These are phyloP conservation scores for Gracilinanus agilis DNA, from an alignment of 2,113 vertebrate genomes.

Conservation along the genomic window DNA sequence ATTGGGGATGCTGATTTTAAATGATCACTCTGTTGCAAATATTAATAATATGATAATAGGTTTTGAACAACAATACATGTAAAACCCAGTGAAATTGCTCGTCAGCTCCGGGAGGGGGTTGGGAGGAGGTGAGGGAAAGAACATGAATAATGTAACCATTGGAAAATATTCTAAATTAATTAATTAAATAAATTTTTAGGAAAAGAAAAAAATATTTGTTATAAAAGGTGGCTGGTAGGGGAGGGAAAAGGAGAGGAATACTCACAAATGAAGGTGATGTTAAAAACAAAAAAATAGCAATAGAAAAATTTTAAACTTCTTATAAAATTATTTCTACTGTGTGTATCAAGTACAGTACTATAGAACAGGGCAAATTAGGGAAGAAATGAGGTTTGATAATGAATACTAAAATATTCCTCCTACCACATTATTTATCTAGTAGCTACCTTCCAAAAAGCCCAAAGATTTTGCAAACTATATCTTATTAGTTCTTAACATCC, in stretches of 20 bases:
- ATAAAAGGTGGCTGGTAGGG: background rate
- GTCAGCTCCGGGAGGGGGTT: too few species aligned
- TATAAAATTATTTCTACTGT: background rate
- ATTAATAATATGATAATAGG: too few species aligned
- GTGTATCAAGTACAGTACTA: background rate
- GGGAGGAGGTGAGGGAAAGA: too few species aligned
- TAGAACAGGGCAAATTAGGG: background rate
- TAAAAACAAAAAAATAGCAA: background rate
- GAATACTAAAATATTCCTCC: background rate
- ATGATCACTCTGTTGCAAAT: too few species aligned
- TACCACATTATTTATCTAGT: background rate
- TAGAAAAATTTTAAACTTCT: background rate
- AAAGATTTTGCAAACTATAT: background rate
- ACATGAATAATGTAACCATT: too few species aligned
- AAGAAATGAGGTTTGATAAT: background rate
- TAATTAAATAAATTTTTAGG: too few species aligned
- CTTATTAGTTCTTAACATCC: constrained; percentile 37
- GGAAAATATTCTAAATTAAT: too few species aligned
- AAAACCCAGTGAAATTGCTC: too few species aligned
- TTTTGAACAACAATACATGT: too few species aligned
- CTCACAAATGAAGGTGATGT: background rate
- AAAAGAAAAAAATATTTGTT: background rate
- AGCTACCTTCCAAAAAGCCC: constrained; percentile 6
- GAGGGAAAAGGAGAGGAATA: background rate
- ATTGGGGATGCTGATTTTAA: too few species aligned